A percentile compares a stretch with the other conserved stretches of the same genome.
These are phyloP conservation scores for Cybosia mesomella DNA, from an alignment of 2,888 invertebrate genomes.

Conservation along the genomic window DNA sequence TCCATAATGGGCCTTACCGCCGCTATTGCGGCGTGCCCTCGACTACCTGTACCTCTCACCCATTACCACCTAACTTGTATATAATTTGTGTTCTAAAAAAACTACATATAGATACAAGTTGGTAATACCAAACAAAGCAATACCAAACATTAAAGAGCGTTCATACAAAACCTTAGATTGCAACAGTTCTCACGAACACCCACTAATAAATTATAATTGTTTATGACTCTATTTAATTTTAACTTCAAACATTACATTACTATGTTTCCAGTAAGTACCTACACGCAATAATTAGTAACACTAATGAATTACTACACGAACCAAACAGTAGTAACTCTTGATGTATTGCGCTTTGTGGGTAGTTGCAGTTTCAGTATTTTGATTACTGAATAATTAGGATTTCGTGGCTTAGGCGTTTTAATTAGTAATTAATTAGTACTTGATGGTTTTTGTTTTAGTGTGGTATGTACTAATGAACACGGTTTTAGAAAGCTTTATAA, in stretches of 20 bases:
- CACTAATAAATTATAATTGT: not conserved
- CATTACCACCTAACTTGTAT: too few species aligned
- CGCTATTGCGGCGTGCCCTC: too few species aligned
- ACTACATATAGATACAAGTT: too few species aligned
- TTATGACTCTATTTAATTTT: slow-evolving; percentile 8
- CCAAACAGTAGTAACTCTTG: not conserved
- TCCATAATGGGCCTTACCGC: too few species aligned
- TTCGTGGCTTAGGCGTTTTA: slow-evolving; percentile 6
- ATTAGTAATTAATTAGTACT: slow-evolving; percentile 9
- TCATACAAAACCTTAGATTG: not conserved
- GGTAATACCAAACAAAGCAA: too few species aligned
- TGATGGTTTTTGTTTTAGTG: slow-evolving; percentile 1
- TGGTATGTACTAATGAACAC: slow-evolving; percentile 6
- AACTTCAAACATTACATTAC: slow-evolving; percentile 10
- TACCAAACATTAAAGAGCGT: not conserved
- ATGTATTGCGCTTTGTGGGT: not conserved
- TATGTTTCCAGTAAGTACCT: not conserved
- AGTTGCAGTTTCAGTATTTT: not conserved
- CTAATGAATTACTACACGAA: slow-evolving; percentile 13
- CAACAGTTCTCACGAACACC: not conserved
- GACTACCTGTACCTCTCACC: too few species aligned
- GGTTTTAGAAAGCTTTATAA: not conserved
- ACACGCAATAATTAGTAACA: slow-evolving; percentile 4
- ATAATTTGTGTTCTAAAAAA: too few species aligned
- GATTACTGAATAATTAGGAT: slow-evolving; percentile 4